phyloP scores from a whole-genome alignment of 2,113 vertebrate genomes.

The Lepisosteus oculatus region DNA sequence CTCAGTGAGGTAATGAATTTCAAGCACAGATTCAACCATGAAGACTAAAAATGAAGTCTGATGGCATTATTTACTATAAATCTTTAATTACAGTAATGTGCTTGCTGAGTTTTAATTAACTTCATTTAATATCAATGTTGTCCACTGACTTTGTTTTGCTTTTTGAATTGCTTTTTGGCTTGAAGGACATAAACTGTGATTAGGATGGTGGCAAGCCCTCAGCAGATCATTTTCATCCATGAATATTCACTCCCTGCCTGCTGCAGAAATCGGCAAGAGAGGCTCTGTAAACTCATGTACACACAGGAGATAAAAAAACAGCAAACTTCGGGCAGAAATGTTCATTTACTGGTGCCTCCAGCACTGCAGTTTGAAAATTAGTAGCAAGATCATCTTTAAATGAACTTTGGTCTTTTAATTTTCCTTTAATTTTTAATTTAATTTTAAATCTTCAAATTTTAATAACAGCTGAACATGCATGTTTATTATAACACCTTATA shows the following conservation, averaged over 20 bases:
- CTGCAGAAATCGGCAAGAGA: constrained; percentile 1
- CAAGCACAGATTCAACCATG: too few relatives aligned
- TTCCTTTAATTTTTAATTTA: not conserved
- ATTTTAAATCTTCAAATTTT: constrained; percentile 5
- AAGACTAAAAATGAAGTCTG: not conserved
- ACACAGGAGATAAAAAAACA: constrained; percentile 20
- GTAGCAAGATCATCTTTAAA: constrained; percentile 16
- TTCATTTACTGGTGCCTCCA: constrained; percentile 17
- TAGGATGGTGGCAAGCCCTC: constrained; percentile 5
- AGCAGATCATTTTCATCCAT: constrained; percentile 6
- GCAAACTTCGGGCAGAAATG: not conserved
- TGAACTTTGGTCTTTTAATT: not conserved
- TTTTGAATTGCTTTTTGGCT: constrained; percentile 7
- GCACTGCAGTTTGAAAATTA: constrained; percentile 13
- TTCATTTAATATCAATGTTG: constrained; percentile 16
- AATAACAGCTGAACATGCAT: not conserved
- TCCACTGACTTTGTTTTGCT: constrained; percentile 15
- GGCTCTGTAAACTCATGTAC: constrained; percentile 8
- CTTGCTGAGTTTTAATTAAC: constrained; percentile 14
- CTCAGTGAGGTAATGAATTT: too few relatives aligned
- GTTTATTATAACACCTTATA: not conserved
- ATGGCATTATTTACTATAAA: not conserved
- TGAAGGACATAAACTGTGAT: constrained; percentile 13
- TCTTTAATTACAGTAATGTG: constrained; percentile 20
- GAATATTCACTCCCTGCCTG: constrained; percentile 17